A percentile compares a stretch with the other conserved stretches of the same genome.
Evolutionary conservation across 2,113 vertebrate species (phyloP).

Genomic region (Microtus ochrogaster): DNA sequence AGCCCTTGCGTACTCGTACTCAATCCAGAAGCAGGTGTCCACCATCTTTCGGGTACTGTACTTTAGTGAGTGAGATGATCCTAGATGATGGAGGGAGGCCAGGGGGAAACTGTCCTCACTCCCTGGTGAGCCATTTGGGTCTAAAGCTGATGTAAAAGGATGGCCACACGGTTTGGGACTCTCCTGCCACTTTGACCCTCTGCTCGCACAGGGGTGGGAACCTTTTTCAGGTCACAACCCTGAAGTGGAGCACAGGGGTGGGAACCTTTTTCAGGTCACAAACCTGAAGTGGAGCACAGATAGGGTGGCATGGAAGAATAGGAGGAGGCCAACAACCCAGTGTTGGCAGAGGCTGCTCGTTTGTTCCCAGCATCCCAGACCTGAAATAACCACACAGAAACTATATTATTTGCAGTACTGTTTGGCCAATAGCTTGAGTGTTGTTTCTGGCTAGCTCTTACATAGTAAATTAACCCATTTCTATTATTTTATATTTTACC

Average conservation of each 20-base stretch:
- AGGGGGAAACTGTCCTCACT: accelerated
- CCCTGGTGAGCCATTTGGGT: neutral
- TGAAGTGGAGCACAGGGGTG: neutral
- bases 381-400: too few relatives aligned
- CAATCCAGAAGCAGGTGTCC: neutral
- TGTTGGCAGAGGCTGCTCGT: too few relatives aligned
- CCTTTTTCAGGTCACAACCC: neutral
- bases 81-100: accelerated
- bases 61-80: neutral
- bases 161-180: neutral
- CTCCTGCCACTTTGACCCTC: neutral
- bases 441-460: too few relatives aligned
- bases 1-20: neutral
- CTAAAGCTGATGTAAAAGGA: too few relatives aligned
- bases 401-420: too few relatives aligned
- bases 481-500: too few relatives aligned
- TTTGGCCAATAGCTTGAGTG: too few relatives aligned
- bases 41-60: accelerated
- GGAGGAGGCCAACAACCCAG: neutral
- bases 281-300: neutral
- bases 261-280: neutral
- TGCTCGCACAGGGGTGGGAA: neutral
- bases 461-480: too few relatives aligned
- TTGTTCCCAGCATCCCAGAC: too few relatives aligned
- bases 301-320: accelerated